Conservation (phyloP, 2,113 vertebrate genomes). For the Hemicordylus capensis region DNA sequence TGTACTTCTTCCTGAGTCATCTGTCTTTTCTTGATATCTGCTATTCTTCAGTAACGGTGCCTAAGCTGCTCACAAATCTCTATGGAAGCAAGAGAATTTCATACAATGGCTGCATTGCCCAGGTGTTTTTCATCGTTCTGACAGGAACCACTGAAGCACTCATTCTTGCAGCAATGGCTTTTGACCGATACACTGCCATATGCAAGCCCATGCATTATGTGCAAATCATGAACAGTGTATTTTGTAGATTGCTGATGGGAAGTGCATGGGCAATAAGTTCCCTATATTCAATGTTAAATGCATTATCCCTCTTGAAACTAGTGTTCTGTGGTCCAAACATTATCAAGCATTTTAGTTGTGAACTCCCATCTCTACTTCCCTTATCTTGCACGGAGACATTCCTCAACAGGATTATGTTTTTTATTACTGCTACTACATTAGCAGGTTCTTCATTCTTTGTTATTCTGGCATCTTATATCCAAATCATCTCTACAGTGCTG, state of each 20-base stretch:
- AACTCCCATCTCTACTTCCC: slow-evolving; percentile 50
- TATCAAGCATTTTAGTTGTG: slow-evolving; percentile 61
- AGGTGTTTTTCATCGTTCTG: slow-evolving; percentile 24
- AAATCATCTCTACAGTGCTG: neutral
- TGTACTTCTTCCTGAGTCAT: slow-evolving; percentile 31
- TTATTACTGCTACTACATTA: neutral
- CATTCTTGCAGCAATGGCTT: slow-evolving; percentile 49
- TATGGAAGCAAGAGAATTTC: slow-evolving; percentile 13
- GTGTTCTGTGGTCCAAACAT: neutral
- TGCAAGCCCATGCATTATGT: slow-evolving; percentile 47
- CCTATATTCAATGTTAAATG: neutral
- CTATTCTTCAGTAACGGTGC: slow-evolving; percentile 19
- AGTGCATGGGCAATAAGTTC: neutral
- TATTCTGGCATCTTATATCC: neutral
- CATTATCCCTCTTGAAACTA: neutral
- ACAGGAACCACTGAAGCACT: slow-evolving; percentile 30
- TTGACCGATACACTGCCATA: slow-evolving; percentile 31
- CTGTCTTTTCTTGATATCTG: slow-evolving; percentile 30
- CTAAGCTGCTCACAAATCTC: slow-evolving; percentile 24
- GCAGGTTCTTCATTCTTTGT: neutral
- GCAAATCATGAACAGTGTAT: slow-evolving; percentile 29
- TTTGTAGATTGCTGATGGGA: slow-evolving; percentile 36
- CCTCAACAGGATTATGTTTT: neutral
- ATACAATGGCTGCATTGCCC: slow-evolving; percentile 13
- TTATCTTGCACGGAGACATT: neutral